phyloP scores from a whole-genome alignment of 2,888 invertebrate species.

The Neelides folsomi region DNA sequence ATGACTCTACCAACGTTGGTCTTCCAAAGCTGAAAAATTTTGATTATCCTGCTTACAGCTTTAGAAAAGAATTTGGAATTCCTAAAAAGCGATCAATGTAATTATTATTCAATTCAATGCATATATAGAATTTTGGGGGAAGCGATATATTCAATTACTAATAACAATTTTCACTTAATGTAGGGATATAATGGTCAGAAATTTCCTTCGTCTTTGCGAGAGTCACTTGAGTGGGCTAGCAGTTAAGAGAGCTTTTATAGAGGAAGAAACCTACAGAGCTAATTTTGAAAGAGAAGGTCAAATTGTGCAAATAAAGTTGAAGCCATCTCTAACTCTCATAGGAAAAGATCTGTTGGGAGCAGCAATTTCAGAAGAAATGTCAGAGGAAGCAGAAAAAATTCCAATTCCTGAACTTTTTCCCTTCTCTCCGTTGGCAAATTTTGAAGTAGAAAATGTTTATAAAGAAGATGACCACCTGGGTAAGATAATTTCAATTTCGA shows the following conservation, averaged over 20 bases:
- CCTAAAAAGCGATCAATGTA: slow-evolving; percentile 56
- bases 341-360: slow-evolving; percentile 50
- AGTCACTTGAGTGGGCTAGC: slow-evolving; percentile 10
- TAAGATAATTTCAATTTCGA: slow-evolving; percentile 43
- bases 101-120: slow-evolving; percentile 6
- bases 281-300: slow-evolving; percentile 12
- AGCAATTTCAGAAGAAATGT: slow-evolving; percentile 38
- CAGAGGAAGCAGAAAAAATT: slow-evolving; percentile 43
- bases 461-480: slow-evolving; percentile 51
- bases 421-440: slow-evolving; percentile 55
- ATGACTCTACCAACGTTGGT: slow-evolving; percentile 63
- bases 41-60: slow-evolving; percentile 54
- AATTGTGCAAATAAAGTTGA: slow-evolving; percentile 47
- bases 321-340: slow-evolving; percentile 53
- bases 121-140: background rate
- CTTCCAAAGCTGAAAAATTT: slow-evolving; percentile 59
- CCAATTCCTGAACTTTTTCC: slow-evolving; percentile 61
- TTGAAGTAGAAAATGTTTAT: slow-evolving; percentile 53
- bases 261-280: slow-evolving; percentile 19
- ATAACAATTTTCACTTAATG: slow-evolving; percentile 2
- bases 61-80: slow-evolving; percentile 62
- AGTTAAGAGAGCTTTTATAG: slow-evolving; percentile 11
- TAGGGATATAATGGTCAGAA: slow-evolving; percentile 23
- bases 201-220: slow-evolving; percentile 26
- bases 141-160: background rate